Conservation (phyloP, 1,140 invertebrate genomes). For the Drosophila yakuba region DNA sequence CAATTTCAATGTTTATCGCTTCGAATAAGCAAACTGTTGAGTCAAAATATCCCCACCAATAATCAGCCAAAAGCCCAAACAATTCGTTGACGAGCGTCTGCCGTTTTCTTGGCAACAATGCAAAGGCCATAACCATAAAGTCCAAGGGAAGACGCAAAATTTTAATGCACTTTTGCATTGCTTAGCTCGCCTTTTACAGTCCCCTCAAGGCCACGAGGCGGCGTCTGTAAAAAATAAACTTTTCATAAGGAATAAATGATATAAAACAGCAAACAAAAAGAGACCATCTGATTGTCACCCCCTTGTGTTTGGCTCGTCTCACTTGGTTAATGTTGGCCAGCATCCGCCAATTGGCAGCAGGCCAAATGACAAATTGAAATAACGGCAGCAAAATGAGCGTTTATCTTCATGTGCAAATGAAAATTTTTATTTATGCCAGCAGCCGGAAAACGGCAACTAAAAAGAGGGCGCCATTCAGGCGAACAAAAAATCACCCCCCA, state of each 20-base stretch:
- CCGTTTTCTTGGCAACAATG: constrained; percentile 60
- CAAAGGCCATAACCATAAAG: constrained; percentile 53
- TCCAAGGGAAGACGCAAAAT: constrained; percentile 31
- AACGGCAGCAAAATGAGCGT: constrained; percentile 70
- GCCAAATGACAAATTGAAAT: constrained; percentile 81
- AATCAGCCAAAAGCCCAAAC: constrained; percentile 40
- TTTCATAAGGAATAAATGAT: constrained; percentile 39
- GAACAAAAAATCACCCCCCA: constrained; percentile 27
- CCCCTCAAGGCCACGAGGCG: constrained; percentile 28
- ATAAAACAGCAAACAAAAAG: constrained; percentile 19
- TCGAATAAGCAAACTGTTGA: constrained; percentile 34
- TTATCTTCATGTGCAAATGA: constrained; percentile 81
- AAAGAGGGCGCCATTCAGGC: constrained; percentile 51
- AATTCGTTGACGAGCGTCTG: constrained; percentile 54
- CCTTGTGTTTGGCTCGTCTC: constrained; percentile 44
- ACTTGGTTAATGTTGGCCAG: constrained; percentile 69
- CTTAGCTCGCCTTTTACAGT: constrained; percentile 42
- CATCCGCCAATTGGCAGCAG: constrained; percentile 67
- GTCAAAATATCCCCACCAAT: constrained; percentile 22
- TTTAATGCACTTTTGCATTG: constrained; percentile 47
- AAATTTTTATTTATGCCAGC: constrained; percentile 78
- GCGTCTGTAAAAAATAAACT: constrained; percentile 44
- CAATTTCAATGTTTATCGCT: constrained; percentile 26
- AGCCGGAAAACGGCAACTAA: constrained; percentile 69
- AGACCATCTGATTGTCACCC: constrained; percentile 44